phyloP scores from a whole-genome alignment of 2,113 vertebrate genomes.

The Hystrix cristata region DNA sequence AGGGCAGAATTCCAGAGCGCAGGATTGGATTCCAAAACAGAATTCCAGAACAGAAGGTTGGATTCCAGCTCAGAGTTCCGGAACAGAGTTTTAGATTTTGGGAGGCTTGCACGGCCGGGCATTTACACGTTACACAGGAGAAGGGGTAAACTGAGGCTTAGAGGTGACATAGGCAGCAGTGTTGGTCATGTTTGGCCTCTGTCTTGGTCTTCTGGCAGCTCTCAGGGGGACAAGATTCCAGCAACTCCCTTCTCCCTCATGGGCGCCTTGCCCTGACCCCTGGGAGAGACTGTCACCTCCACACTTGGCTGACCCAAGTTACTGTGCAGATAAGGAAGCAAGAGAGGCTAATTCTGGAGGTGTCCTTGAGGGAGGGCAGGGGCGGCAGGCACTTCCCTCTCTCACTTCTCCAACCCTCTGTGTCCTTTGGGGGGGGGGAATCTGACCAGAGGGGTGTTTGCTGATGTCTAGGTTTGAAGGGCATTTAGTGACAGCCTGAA shows the following conservation, averaged over 20 bases:
- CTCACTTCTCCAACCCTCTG: slow-evolving; percentile 43
- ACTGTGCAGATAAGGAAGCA: slow-evolving; percentile 77
- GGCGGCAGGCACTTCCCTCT: not conserved
- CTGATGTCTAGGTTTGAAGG: slow-evolving; percentile 54
- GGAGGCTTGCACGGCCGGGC: not conserved
- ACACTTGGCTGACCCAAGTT: slow-evolving; percentile 74
- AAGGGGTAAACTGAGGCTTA: slow-evolving; percentile 57
- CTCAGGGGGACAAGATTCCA: not conserved
- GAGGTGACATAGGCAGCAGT: not conserved
- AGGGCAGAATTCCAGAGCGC: slow-evolving; percentile 35
- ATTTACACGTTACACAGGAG: too few species aligned
- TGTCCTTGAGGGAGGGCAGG: slow-evolving; percentile 66
- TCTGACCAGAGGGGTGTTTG: slow-evolving; percentile 32
- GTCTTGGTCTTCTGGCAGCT: not conserved
- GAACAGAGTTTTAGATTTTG: not conserved
- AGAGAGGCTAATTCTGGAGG: slow-evolving; percentile 81
- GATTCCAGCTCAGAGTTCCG: slow-evolving; percentile 31
- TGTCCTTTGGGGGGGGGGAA: not conserved
- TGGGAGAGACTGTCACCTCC: slow-evolving; percentile 75
- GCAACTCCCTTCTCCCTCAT: not conserved
- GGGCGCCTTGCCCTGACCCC: slow-evolving; percentile 60
- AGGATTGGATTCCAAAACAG: not conserved
- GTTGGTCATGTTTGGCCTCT: not conserved
- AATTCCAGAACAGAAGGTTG: slow-evolving; percentile 22
- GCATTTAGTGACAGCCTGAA: slow-evolving; percentile 38